Percentiles rank a stretch among this genome's conserved stretches.
Evolutionary conservation across 2,113 vertebrate species (phyloP).

Genomic region (Tyrannus savana): DNA sequence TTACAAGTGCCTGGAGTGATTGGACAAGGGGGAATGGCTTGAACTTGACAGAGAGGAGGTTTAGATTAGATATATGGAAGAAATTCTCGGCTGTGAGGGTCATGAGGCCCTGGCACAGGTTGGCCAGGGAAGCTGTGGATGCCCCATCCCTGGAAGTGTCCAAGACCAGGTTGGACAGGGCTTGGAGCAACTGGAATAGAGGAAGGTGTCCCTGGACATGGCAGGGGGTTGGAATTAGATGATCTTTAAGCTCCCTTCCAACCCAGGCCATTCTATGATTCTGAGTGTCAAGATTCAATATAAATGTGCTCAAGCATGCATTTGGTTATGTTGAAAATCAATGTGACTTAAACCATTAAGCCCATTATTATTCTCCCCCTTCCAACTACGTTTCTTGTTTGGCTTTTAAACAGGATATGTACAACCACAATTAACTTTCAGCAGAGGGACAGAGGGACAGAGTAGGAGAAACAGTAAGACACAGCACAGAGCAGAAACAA

Average conservation of each 20-base stretch:
- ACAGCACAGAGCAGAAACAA: neutral
- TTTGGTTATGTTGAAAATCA: neutral
- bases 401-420: neutral
- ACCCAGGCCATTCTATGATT: neutral
- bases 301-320: neutral
- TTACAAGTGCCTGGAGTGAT: neutral
- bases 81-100: neutral
- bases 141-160: neutral
- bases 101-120: neutral
- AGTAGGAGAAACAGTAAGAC: neutral
- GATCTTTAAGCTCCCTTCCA: neutral
- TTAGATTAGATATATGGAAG: neutral
- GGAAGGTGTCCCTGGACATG: neutral
- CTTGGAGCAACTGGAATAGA: neutral
- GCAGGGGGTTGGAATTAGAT: neutral
- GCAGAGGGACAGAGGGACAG: neutral
- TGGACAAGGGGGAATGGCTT: neutral
- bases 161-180: neutral
- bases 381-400: neutral
- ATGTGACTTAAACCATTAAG: neutral
- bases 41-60: neutral
- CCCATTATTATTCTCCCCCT: neutral
- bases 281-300: neutral
- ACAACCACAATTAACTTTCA: neutral
- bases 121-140: neutral